Conservation (phyloP, 2,888 invertebrate genomes). For the Melanargia galathea region DNA sequence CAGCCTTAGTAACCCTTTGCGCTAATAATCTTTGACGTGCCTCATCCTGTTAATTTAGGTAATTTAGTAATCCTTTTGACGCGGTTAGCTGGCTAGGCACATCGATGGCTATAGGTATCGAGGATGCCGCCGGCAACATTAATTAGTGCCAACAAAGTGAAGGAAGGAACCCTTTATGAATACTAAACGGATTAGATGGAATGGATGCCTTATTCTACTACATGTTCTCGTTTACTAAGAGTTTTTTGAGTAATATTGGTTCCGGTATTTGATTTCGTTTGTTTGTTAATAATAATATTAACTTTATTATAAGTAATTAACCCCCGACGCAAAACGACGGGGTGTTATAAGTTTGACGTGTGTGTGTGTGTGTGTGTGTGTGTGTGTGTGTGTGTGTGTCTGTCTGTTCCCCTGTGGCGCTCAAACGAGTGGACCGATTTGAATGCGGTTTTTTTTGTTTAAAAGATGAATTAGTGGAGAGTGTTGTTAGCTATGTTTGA, state of each 20-base stretch:
- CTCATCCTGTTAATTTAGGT: conserved; percentile 42
- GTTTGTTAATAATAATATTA: too few relatives aligned
- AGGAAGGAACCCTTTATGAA: conserved; percentile 20
- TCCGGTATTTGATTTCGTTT: too few relatives aligned
- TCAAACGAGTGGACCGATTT: too few relatives aligned
- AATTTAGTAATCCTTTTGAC: conserved; percentile 47
- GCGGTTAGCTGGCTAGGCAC: conserved; percentile 41
- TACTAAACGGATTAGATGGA: background rate
- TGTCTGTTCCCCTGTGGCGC: too few relatives aligned
- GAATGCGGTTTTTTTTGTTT: too few relatives aligned
- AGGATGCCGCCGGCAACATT: conserved; percentile 46
- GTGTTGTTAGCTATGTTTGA: too few relatives aligned
- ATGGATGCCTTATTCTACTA: background rate
- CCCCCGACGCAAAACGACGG: too few relatives aligned
- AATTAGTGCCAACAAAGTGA: conserved; percentile 48
- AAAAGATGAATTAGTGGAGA: too few relatives aligned
- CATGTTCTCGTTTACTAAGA: background rate
- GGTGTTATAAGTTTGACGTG: too few relatives aligned
- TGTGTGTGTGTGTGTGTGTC: too few relatives aligned
- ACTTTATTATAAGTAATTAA: too few relatives aligned
- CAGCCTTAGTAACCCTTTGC: background rate
- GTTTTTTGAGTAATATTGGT: background rate
- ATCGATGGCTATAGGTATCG: conserved; percentile 45
- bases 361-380: too few relatives aligned
- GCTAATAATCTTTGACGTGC: conserved; percentile 12